Conservation (phyloP, 2,113 vertebrate species). For the Myanophis thanlyinensis region DNA sequence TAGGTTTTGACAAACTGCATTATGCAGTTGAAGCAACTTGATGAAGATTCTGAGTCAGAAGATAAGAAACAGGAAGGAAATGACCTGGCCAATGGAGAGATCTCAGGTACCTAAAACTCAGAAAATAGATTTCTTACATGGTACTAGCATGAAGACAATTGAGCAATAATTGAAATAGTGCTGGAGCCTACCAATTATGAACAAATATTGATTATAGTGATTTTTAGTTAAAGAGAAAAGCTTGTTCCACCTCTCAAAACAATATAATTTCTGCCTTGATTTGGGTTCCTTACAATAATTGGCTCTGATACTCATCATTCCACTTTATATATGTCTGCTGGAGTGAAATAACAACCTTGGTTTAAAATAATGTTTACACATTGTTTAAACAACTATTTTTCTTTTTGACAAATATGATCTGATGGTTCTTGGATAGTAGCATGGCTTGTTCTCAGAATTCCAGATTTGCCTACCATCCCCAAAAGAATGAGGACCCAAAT, state of each 20-base stretch:
- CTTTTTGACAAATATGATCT: neutral
- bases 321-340: neutral
- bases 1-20: constrained; percentile 92
- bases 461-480: neutral
- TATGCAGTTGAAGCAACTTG: constrained; percentile 83
- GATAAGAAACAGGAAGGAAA: constrained; percentile 46
- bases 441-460: neutral
- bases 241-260: neutral
- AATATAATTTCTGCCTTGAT: neutral
- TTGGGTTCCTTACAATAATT: neutral
- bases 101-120: constrained; percentile 64
- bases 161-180: neutral
- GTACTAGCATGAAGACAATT: neutral
- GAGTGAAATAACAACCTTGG: neutral
- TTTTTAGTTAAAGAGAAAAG: neutral
- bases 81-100: constrained; percentile 81
- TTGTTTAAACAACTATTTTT: neutral
- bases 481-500: neutral
- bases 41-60: constrained; percentile 70
- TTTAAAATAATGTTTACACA: neutral
- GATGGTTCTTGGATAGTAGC: neutral
- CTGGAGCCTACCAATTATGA: neutral
- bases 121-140: neutral
- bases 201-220: neutral
- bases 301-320: neutral